These are phyloP conservation scores for Premnoplex brunnescens DNA, from an alignment of 2,797 vertebrate genomes.

Conservation along the genomic window DNA sequence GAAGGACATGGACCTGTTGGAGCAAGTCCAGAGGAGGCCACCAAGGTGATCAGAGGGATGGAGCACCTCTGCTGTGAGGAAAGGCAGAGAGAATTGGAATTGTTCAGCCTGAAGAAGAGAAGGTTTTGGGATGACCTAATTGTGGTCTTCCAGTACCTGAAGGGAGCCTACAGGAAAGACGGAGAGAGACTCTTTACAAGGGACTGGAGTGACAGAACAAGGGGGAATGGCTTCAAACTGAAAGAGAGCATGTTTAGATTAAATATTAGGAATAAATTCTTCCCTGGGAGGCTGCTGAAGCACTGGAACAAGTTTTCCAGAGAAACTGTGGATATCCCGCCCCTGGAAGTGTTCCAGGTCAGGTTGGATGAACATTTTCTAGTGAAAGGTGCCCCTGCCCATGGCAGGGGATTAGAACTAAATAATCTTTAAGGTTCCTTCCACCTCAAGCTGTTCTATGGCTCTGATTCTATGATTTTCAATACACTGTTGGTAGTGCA, in stretches of 20 bases:
- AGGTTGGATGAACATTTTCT: not conserved
- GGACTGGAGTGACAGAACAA: accelerated
- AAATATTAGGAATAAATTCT: not conserved
- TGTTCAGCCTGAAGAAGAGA: accelerated
- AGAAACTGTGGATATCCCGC: not conserved
- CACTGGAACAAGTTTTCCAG: accelerated
- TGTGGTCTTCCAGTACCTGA: accelerated
- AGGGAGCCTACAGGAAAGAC: not conserved
- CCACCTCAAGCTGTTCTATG: not conserved
- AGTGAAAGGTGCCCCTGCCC: not conserved
- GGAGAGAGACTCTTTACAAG: not conserved
- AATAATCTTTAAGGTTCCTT: not conserved
- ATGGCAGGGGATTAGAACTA: not conserved
- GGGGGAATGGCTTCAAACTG: not conserved
- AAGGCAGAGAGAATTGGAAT: accelerated
- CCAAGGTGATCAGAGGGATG: not conserved
- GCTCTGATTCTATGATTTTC: not conserved
- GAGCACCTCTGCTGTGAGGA: not conserved
- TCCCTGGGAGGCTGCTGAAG: not conserved
- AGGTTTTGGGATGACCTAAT: accelerated
- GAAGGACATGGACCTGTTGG: not conserved
- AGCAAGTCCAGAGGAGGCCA: not conserved
- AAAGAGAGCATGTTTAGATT: not conserved
- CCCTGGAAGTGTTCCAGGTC: not conserved
- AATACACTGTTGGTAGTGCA: not conserved